Conservation (phyloP, 2,797 vertebrate species). For the Mus spretus region DNA sequence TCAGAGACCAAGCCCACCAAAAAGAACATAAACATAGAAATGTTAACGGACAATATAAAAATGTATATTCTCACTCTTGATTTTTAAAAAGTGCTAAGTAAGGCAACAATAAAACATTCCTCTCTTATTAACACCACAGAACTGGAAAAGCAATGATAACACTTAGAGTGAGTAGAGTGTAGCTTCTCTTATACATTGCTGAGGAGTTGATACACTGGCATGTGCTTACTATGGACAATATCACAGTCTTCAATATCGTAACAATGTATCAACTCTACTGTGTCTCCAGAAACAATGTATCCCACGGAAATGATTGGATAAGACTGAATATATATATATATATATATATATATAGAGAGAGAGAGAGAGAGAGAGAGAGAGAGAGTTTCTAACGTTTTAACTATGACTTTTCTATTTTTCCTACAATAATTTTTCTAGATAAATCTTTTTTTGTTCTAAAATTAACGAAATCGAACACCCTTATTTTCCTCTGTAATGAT, state of each 20-base stretch:
- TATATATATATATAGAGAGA: no score
- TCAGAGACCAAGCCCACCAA: constrained; percentile 5
- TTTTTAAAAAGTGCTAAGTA: constrained; percentile 53
- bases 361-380: no score
- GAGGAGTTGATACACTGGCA: background rate
- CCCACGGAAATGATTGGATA: background rate
- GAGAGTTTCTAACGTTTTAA: background rate
- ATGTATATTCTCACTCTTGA: constrained; percentile 39
- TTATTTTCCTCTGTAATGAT: background rate
- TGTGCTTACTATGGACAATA: background rate
- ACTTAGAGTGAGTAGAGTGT: background rate
- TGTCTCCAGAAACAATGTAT: constrained; percentile 53
- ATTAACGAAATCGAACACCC: constrained; percentile 14
- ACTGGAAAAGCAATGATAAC: background rate
- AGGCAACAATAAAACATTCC: background rate
- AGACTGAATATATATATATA: background rate
- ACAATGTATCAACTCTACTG: background rate
- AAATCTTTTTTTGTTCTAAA: constrained; percentile 51
- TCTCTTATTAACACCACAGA: background rate
- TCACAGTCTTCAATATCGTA: background rate
- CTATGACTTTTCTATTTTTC: constrained; percentile 37
- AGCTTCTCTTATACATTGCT: background rate
- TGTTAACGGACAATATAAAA: background rate
- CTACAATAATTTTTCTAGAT: background rate
- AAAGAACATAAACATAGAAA: constrained; percentile 52